Evolutionary conservation across 92 coral and sea anemone genomes (phyloP), one percentile per base, ranked within the genome.

Genomic region (Paragorgia papillata): DNA sequence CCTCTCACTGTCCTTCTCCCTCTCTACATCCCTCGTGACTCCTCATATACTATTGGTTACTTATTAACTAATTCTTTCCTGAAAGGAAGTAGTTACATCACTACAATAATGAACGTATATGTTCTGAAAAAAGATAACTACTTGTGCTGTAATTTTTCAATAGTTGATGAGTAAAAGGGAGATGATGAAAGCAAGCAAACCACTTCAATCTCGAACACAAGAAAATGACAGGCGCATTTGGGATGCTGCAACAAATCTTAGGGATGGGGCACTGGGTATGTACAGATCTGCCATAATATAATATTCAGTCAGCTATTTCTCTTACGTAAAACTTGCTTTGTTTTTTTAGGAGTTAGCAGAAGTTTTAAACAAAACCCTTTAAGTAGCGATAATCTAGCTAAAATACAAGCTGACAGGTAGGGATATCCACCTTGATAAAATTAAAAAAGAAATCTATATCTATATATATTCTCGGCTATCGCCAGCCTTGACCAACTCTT

Each of bases 401-500:
- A 95, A 84, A 91, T 95, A 46, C 99, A 95, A 66, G 88, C 90
- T 49, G 99, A 95, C 85, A 86, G 99, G 99, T 95, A 85, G 40
- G 63, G 14, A 63, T 10, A 37, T 37, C 4, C 43, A 37, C 10
- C 10, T 4, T 10, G 4, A 37, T 37, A 37, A 4, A 37, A 4
- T 4, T 4, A 37, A 37, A 10, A 10, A 37, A 37, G 43, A 12
- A 37, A 37, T 37, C 5, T 37, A 5, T 37, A 12, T 4, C 43
- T 37, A 37, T 5, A 37, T 12, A 37, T n/a, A n/a, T n/a, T n/a
- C n/a, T n/a, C n/a, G n/a, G n/a, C n/a, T n/a, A n/a, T n/a, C n/a
- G n/a, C n/a, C n/a, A n/a, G n/a, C n/a, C n/a, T n/a, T n/a, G n/a
- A n/a, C n/a, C n/a, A n/a, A n/a, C n/a, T n/a, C n/a, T n/a, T n/a